Percentiles rank a stretch among this genome's conserved stretches.
These are phyloP conservation scores for Apamea anceps DNA, from an alignment of 2,888 invertebrate genomes.

Conservation along the genomic window DNA sequence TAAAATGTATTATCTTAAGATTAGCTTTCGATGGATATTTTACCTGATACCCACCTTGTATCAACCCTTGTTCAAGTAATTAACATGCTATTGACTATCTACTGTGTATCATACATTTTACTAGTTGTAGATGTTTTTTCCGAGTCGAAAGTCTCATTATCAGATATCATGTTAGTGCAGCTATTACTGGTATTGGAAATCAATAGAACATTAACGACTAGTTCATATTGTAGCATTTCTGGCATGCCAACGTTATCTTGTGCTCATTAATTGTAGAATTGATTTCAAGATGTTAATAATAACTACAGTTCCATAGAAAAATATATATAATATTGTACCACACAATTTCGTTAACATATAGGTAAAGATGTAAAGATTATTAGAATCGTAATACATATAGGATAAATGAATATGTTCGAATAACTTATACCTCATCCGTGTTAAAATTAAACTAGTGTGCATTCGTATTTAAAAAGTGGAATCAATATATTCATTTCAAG, in stretches of 20 bases:
- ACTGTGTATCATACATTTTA: conserved; percentile 25
- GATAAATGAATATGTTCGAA: conserved; percentile 52
- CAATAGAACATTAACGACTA: conserved; percentile 45
- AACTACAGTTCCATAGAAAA: conserved; percentile 83
- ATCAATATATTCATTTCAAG: conserved; percentile 51
- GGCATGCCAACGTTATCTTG: conserved; percentile 28
- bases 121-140: conserved; percentile 23
- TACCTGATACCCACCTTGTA: conserved; percentile 73
- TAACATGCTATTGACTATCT: conserved; percentile 40
- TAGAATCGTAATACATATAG: conserved; percentile 60
- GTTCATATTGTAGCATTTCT: conserved; percentile 31
- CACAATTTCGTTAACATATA: conserved; percentile 71
- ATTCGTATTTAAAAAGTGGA: conserved; percentile 53
- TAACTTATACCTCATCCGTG: conserved; percentile 65
- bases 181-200: conserved; percentile 49
- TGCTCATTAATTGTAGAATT: conserved; percentile 37
- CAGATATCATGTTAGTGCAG: conserved; percentile 54
- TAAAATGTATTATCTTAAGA: conserved; percentile 60
- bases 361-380: conserved; percentile 62
- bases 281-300: conserved; percentile 72
- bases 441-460: conserved; percentile 49
- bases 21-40: conserved; percentile 61
- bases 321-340: conserved; percentile 82
- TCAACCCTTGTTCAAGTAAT: conserved; percentile 43
- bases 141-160: conserved; percentile 33